Conservation (phyloP, 2,888 invertebrate species). For the Pollenia griseotomentosa region DNA sequence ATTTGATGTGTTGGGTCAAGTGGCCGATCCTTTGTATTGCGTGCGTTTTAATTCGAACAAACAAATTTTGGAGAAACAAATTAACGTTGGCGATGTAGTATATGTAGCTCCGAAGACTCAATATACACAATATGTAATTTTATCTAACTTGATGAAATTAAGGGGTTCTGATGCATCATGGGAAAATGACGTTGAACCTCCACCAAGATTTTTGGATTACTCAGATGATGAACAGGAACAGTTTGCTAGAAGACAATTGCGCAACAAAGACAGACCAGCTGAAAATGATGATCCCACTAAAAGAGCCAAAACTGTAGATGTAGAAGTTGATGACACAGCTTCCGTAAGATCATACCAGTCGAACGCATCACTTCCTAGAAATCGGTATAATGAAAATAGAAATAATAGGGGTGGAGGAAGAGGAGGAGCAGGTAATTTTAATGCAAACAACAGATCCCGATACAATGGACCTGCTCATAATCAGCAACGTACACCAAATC, state of each 20-base stretch:
- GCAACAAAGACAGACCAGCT: constrained; percentile 80
- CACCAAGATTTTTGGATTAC: constrained; percentile 89
- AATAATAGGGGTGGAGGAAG: constrained; percentile 50
- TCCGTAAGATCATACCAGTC: constrained; percentile 34
- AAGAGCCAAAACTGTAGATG: constrained; percentile 67
- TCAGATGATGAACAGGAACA: constrained; percentile 96
- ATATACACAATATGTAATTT: constrained; percentile 91
- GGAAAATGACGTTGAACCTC: constrained; percentile 92
- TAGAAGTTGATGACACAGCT: constrained; percentile 13
- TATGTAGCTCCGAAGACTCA: constrained; percentile 92
- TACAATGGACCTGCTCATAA: constrained; percentile 45
- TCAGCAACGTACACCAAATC: constrained; percentile 72
- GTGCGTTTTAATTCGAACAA: constrained; percentile 93
- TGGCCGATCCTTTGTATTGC: constrained; percentile 93
- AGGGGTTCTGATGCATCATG: constrained; percentile 96
- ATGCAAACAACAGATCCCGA: constrained; percentile 38
- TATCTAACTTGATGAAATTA: constrained; percentile 89
- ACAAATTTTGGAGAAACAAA: constrained; percentile 89
- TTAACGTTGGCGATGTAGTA: constrained; percentile 89
- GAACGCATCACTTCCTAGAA: constrained; percentile 71
- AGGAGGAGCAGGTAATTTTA: constrained; percentile 25
- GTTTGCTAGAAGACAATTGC: constrained; percentile 83
- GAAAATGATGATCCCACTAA: constrained; percentile 73
- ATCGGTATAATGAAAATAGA: constrained; percentile 70
- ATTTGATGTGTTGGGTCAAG: constrained; percentile 96